Conservation (phyloP, 2,797 vertebrate species). For the Anomalospiza imberbis region DNA sequence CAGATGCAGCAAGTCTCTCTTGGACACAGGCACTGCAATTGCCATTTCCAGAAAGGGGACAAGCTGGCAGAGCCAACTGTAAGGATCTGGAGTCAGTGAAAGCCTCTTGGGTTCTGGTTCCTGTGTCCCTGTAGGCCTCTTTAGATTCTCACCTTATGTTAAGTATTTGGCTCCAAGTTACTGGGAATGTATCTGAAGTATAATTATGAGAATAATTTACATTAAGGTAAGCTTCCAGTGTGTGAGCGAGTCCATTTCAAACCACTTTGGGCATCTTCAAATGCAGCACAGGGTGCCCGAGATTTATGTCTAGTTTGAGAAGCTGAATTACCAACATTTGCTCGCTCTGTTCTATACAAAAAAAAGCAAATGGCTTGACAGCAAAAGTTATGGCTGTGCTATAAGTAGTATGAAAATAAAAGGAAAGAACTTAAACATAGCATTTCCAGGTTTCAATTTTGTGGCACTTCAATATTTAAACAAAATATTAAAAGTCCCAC, state of each 20-base stretch:
- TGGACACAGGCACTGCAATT: neutral
- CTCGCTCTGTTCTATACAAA: neutral
- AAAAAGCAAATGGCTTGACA: neutral
- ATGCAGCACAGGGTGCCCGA: fast-evolving
- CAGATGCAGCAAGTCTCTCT: too few relatives aligned
- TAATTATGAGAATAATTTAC: neutral
- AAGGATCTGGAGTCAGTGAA: neutral
- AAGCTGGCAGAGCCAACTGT: neutral
- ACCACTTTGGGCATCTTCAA: neutral
- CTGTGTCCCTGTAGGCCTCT: neutral
- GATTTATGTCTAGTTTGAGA: neutral
- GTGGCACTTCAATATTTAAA: conserved; percentile 34
- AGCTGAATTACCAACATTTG: neutral
- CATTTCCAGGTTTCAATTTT: conserved; percentile 31
- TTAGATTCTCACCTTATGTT: neutral
- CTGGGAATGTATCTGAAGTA: neutral
- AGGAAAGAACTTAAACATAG: conserved; percentile 40
- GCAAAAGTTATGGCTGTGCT: neutral
- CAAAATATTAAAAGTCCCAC: conserved; percentile 14
- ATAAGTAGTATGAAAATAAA: neutral
- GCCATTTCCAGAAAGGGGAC: neutral
- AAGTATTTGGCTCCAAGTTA: neutral
- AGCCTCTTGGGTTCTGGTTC: neutral
- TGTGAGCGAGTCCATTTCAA: neutral
- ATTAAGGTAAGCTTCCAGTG: neutral